Conservation (phyloP, 2,888 invertebrate genomes). For the Branchipolynoe longqiensis region DNA sequence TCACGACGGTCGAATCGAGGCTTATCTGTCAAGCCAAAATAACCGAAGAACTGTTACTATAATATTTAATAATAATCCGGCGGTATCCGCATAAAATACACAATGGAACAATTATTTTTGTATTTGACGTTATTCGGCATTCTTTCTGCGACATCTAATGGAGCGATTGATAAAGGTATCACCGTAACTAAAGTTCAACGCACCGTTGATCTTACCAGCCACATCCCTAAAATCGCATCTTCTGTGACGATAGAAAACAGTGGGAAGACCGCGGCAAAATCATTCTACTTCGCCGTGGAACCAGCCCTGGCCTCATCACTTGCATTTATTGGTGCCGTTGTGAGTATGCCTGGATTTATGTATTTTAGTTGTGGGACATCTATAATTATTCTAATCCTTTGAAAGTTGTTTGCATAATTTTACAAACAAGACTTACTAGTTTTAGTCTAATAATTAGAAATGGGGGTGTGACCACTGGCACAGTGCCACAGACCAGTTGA, state of each 20-base stretch:
- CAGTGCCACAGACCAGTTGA: no score
- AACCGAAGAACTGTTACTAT: neutral
- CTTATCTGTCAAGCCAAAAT: conserved; percentile 43
- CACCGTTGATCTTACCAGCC: conserved; percentile 92
- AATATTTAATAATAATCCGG: conserved; percentile 52
- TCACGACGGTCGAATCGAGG: conserved; percentile 60
- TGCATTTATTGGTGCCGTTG: conserved; percentile 88
- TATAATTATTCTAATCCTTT: neutral
- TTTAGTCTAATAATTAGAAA: neutral
- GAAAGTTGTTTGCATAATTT: neutral
- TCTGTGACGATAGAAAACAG: conserved; percentile 92
- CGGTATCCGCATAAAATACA: conserved; percentile 59
- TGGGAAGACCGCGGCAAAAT: conserved; percentile 87
- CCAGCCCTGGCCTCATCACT: conserved; percentile 86
- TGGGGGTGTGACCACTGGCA: no score
- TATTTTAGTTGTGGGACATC: neutral
- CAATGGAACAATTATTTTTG: conserved; percentile 55
- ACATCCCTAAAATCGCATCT: conserved; percentile 91
- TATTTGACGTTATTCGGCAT: conserved; percentile 54
- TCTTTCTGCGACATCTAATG: conserved; percentile 58
- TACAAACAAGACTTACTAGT: neutral
- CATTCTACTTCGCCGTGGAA: conserved; percentile 88
- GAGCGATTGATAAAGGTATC: conserved; percentile 75
- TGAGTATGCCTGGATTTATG: conserved; percentile 80
- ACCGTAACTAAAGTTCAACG: conserved; percentile 88